Evolutionary conservation across 2,113 vertebrate species (phyloP), one percentile per base, ranked within the genome.

Genomic region (Ranitomeya variabilis): DNA sequence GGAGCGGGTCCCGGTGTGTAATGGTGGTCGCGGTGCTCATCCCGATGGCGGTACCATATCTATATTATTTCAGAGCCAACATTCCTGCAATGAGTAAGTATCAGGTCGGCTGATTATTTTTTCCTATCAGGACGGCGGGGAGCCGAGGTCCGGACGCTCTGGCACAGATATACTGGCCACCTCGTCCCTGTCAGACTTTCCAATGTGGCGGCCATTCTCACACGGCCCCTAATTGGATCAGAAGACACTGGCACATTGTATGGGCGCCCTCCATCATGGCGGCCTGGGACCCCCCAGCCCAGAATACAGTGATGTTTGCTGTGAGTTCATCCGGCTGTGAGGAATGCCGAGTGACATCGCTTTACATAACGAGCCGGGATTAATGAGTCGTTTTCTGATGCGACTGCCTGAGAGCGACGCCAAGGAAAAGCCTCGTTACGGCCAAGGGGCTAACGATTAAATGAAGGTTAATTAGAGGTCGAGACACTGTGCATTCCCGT

Each of bases 391-490:
- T 37, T 52, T 80, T 74, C 31, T 60, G 66, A 62, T 83, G 67
- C 18, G 26, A 13, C 78, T 59, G 86, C 66, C 64, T 37, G 62
- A 79, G 26, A 73, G 78, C 51, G 4, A 23, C 26, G 76, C 37
- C 11, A 26, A 62, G 57, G 67, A 26, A 26, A 71, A 71, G 77
- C 59, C 51, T 66, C 15, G 55, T 37, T 67, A 66, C 13, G 45
- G 86, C 23, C 51, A 69, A 79, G 21, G 8, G 54, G 23, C 64
- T 52, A 88, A 74, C 21, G 57, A 82, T 60, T 62, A 76, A 51
- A 60, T 60, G 31, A 83, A 83, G 78, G 78, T 73, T 87, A 87
- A 87, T 87, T 80, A 71, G 64, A 87, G 78, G 78, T 82, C 55
- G 60, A 19, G 52, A 23, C 14, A 60, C 78, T 21, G 23, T 10